phyloP scores from a whole-genome alignment of 2,113 vertebrate species.

The Stercorarius parasiticus region DNA sequence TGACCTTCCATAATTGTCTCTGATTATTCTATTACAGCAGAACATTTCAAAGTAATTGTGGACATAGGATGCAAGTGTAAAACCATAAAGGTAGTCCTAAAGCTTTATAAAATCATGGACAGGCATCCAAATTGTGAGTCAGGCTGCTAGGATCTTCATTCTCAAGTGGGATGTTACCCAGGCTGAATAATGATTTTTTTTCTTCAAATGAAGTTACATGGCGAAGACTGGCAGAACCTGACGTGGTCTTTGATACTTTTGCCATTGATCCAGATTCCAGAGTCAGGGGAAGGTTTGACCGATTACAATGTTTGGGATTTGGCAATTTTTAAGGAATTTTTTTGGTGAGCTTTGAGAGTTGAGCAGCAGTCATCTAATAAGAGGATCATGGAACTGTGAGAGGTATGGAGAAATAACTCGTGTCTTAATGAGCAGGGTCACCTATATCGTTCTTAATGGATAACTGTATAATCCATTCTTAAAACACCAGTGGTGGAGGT shows the following conservation, averaged over 20 bases:
- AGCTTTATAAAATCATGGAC: neutral
- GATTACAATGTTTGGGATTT: neutral
- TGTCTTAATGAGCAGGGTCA: neutral
- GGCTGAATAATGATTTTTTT: neutral
- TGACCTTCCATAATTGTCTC: constrained; percentile 29
- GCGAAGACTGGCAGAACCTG: neutral
- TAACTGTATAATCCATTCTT: neutral
- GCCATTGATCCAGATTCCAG: neutral
- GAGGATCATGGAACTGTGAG: neutral
- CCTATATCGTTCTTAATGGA: neutral
- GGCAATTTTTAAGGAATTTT: neutral
- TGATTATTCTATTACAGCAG: constrained; percentile 34
- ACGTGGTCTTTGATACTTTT: neutral
- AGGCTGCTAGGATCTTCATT: neutral
- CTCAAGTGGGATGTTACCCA: neutral
- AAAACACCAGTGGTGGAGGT: neutral
- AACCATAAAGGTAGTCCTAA: neutral
- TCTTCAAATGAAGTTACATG: neutral
- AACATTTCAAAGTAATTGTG: constrained; percentile 16
- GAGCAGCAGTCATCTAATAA: neutral
- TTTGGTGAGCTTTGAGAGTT: rapidly evolving
- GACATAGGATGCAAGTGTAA: neutral
- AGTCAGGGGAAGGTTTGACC: neutral
- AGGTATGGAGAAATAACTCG: neutral
- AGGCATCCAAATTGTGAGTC: neutral